Conservation (phyloP, 2,797 vertebrate species). For the Dallia pectoralis region DNA sequence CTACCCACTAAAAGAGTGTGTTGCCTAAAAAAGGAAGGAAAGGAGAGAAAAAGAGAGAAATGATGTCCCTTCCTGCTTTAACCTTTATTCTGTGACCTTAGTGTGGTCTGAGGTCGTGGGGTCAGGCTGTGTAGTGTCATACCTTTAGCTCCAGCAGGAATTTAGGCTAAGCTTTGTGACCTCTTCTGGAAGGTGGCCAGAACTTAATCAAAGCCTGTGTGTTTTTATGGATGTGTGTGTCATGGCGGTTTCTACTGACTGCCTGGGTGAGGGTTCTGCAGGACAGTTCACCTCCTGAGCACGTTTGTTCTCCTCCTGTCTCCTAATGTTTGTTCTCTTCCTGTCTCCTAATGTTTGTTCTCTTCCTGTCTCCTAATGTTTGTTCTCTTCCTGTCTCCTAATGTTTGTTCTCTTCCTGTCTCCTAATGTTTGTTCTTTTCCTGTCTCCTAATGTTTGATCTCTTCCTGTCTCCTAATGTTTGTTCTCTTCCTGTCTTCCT, state of each 20-base stretch:
- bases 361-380: neutral
- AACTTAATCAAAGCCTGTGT: slow-evolving; percentile 16
- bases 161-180: slow-evolving; percentile 4
- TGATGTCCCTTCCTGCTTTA: slow-evolving; percentile 4
- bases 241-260: neutral
- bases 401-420: neutral
- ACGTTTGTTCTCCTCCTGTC: neutral
- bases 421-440: neutral
- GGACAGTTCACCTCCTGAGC: neutral
- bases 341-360: neutral
- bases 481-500: neutral
- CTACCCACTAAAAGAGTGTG: too few relatives aligned
- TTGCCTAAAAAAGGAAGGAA: slow-evolving; percentile 18
- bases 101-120: neutral
- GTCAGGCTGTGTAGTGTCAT: neutral
- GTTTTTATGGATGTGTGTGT: slow-evolving; percentile 18
- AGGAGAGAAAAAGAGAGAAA: slow-evolving; percentile 16
- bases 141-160: neutral
- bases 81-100: slow-evolving; percentile 8
- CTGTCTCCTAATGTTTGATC: neutral
- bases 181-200: neutral
- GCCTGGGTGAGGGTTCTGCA: slow-evolving; percentile 2
- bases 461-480: neutral
- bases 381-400: neutral
- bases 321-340: neutral